phyloP scores from a whole-genome alignment of 2,113 vertebrate species.

The Ascaphus truei region DNA sequence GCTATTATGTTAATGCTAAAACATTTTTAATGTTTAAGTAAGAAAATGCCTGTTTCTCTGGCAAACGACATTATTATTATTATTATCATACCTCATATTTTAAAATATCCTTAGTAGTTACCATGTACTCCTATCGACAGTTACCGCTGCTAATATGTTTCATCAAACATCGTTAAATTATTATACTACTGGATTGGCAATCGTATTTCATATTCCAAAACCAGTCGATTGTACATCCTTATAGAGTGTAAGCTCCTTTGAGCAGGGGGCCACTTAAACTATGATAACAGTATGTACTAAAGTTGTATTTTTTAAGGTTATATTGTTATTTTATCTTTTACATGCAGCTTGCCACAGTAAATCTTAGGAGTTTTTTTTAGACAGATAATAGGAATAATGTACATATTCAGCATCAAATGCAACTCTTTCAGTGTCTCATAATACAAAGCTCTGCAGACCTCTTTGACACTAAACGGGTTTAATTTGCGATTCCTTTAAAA shows the following conservation, averaged over 20 bases:
- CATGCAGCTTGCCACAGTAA: background rate
- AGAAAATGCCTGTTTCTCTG: background rate
- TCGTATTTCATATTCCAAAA: background rate
- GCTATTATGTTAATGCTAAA: slow-evolving; percentile 28
- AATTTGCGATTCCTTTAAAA: slow-evolving; percentile 15
- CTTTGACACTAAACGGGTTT: slow-evolving; percentile 4
- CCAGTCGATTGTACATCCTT: no score
- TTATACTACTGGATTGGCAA: background rate
- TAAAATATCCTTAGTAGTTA: background rate
- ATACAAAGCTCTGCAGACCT: background rate
- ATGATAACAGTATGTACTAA: no score
- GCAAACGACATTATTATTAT: background rate
- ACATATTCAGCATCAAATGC: no score
- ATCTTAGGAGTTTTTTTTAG: background rate
- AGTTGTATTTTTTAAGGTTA: no score
- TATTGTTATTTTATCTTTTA: background rate
- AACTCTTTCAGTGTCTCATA: background rate
- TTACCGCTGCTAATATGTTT: background rate
- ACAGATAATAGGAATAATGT: no score
- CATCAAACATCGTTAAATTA: background rate
- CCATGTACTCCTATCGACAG: background rate
- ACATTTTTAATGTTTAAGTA: slow-evolving; percentile 11
- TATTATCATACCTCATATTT: background rate
- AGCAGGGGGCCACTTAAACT: no score
- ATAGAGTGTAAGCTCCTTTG: no score